A percentile compares a stretch with the other conserved stretches of the same genome.
These are phyloP conservation scores for Hyposoter didymator DNA, from an alignment of 2,888 invertebrate species.

Conservation along the genomic window DNA sequence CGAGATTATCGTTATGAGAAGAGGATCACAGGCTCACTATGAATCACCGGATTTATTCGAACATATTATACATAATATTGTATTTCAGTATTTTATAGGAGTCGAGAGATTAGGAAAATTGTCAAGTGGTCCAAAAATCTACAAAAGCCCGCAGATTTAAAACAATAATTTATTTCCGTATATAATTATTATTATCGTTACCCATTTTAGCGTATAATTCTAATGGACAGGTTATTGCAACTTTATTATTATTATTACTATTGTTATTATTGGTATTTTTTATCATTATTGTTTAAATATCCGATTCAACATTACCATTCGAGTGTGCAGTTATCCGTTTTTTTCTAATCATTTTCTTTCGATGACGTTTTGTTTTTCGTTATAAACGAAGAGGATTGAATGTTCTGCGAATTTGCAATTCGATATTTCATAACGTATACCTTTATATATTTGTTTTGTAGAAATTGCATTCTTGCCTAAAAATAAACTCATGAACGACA, in stretches of 20 bases:
- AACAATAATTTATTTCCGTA: conserved; percentile 79
- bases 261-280: conserved; percentile 66
- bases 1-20: conserved; percentile 51
- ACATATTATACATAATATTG: neutral
- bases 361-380: conserved; percentile 16
- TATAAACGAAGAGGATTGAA: neutral
- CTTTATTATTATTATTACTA: conserved; percentile 67
- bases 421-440: neutral
- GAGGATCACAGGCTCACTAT: conserved; percentile 22
- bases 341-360: neutral
- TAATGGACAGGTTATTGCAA: conserved; percentile 80
- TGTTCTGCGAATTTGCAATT: neutral
- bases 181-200: conserved; percentile 71
- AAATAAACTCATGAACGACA: neutral
- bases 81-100: neutral
- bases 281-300: conserved; percentile 64
- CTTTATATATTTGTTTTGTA: neutral
- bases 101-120: conserved; percentile 33
- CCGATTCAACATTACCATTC: conserved; percentile 47
- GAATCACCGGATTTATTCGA: conserved; percentile 14
- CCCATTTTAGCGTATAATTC: conserved; percentile 69
- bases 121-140: conserved; percentile 31
- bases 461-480: neutral
- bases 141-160: conserved; percentile 69
- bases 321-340: neutral